Conservation (phyloP, 2,797 vertebrate species). For the Crax fasciolata region DNA sequence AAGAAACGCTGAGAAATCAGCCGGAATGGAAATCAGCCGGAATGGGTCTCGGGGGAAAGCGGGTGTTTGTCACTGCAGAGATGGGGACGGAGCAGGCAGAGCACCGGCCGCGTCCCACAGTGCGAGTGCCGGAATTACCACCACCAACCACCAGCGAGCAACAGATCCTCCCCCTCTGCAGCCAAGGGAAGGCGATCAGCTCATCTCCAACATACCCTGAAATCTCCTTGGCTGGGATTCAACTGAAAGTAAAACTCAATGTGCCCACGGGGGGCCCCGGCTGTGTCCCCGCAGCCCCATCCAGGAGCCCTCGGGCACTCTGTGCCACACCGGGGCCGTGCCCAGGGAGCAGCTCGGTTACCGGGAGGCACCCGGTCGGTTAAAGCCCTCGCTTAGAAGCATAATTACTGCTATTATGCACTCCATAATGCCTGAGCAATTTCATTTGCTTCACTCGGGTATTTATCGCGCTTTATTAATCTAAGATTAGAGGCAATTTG, state of each 20-base stretch:
- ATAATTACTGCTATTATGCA: constrained; percentile 41
- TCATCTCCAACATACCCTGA: background rate
- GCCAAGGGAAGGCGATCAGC: background rate
- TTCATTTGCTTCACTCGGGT: background rate
- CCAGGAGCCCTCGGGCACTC: no score
- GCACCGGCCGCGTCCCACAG: background rate
- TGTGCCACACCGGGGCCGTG: background rate
- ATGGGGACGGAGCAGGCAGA: background rate
- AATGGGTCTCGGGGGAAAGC: background rate
- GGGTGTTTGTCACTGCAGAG: background rate
- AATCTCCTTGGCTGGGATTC: constrained; percentile 16
- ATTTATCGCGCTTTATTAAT: constrained; percentile 58
- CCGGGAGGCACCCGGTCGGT: background rate
- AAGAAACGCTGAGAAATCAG: background rate
- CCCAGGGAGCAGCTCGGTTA: no score
- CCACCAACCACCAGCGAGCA: background rate
- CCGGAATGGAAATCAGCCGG: background rate
- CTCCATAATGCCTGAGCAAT: constrained; percentile 44
- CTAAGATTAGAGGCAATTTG: constrained; percentile 56
- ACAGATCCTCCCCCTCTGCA: background rate
- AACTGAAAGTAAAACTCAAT: background rate
- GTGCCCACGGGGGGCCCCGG: background rate
- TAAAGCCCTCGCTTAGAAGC: background rate
- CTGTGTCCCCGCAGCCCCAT: background rate
- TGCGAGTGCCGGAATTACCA: rapidly evolving